Conservation (phyloP, 2,113 vertebrate species). For the Rafetus swinhoei region DNA sequence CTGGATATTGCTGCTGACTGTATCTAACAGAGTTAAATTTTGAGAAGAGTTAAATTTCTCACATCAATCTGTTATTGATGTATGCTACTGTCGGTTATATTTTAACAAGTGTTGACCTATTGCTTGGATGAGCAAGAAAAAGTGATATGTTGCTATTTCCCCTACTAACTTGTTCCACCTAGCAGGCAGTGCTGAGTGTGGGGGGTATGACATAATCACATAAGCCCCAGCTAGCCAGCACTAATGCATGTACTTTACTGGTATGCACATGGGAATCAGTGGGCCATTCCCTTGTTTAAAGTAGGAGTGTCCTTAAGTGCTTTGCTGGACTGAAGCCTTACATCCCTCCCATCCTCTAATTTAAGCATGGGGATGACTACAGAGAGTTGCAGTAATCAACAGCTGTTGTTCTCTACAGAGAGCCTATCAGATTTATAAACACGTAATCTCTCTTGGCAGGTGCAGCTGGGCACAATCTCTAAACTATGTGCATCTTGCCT, state of each 20-base stretch:
- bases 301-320: neutral
- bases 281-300: neutral
- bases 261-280: neutral
- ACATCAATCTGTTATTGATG: neutral
- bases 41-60: neutral
- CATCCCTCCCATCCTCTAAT: neutral
- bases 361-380: neutral
- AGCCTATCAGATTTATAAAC: neutral
- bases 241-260: neutral
- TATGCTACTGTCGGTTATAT: fast-evolving
- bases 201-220: neutral
- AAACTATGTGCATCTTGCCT: neutral
- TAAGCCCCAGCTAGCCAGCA: neutral
- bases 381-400: neutral
- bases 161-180: neutral
- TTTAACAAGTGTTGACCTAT: fast-evolving
- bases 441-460: neutral
- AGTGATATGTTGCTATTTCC: neutral
- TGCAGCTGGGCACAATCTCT: neutral
- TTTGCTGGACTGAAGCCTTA: neutral
- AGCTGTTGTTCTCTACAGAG: neutral
- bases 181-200: neutral
- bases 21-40: neutral
- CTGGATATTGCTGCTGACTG: neutral
- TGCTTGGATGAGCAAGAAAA: neutral